These are phyloP conservation scores for Conomelus anceps DNA, from an alignment of 2,888 invertebrate species.

Conservation along the genomic window DNA sequence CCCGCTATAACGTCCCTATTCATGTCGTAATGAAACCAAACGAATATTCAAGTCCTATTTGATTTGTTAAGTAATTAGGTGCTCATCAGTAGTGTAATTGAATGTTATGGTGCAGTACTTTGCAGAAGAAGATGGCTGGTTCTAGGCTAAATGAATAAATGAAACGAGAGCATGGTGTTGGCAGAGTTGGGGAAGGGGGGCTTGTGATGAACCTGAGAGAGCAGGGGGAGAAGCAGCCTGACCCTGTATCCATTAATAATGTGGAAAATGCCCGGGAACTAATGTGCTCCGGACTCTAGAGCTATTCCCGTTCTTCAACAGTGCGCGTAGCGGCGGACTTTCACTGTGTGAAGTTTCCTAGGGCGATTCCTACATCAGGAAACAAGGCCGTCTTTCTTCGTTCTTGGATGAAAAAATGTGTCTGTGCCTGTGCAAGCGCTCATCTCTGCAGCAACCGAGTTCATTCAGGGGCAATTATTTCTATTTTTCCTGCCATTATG, in stretches of 20 bases:
- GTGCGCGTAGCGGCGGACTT: not conserved
- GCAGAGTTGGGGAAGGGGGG: not conserved
- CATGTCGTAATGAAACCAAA: not conserved
- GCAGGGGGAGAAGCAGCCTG: not conserved
- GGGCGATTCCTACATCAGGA: not conserved
- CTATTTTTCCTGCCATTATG: not conserved
- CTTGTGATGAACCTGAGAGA: not conserved
- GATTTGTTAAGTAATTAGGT: not conserved
- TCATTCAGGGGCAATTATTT: not conserved
- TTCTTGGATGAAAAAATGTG: not conserved
- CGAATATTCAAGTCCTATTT: not conserved
- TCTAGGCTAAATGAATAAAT: not conserved
- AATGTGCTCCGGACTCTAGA: not conserved
- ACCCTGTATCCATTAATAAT: not conserved
- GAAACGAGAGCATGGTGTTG: not conserved
- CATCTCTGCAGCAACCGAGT: not conserved
- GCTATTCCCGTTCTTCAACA: not conserved
- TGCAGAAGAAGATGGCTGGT: not conserved
- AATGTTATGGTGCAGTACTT: not conserved
- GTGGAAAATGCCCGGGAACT: not conserved
- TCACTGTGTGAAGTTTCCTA: not conserved
- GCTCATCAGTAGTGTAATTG: not conserved
- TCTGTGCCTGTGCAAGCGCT: not conserved
- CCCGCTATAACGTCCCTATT: not conserved
- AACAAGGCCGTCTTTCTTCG: not conserved